Percentiles rank a stretch among this genome's conserved stretches.
These are phyloP conservation scores for Oreochromis aureus DNA, from an alignment of 2,113 vertebrate species.

Conservation along the genomic window DNA sequence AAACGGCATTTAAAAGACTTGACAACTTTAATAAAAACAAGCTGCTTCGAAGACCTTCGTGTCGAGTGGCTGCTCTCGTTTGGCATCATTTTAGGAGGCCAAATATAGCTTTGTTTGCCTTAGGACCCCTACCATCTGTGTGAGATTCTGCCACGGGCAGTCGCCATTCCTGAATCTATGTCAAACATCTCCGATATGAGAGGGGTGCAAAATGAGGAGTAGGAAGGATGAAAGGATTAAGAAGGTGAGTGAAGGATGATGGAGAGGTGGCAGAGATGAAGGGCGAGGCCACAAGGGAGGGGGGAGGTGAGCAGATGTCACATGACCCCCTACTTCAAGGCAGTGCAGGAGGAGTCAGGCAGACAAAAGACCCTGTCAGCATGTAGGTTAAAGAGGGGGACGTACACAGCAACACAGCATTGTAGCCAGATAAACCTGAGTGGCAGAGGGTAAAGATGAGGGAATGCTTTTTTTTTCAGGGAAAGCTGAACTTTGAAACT, in stretches of 20 bases:
- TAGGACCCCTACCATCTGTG: not conserved
- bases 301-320: not conserved
- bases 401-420: not conserved
- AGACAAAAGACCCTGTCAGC: slow-evolving; percentile 40
- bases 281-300: not conserved
- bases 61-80: not conserved
- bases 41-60: not conserved
- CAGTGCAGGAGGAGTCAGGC: slow-evolving; percentile 12
- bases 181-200: not conserved
- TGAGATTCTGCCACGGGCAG: not conserved
- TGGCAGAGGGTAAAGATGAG: slow-evolving; percentile 20
- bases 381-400: not conserved
- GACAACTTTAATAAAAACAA: slow-evolving; percentile 17
- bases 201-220: not conserved
- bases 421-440: slow-evolving; percentile 28
- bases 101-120: slow-evolving; percentile 21
- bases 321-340: slow-evolving; percentile 14
- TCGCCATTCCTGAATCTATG: not conserved
- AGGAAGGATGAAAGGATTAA: slow-evolving; percentile 16
- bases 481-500: slow-evolving; percentile 40
- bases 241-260: slow-evolving; percentile 1
- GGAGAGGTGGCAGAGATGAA: slow-evolving; percentile 26
- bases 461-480: slow-evolving; percentile 18
- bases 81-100: not conserved
- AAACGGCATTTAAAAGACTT: not conserved